These are phyloP conservation scores for Huso huso DNA, from an alignment of 2,797 vertebrate species.

Conservation along the genomic window DNA sequence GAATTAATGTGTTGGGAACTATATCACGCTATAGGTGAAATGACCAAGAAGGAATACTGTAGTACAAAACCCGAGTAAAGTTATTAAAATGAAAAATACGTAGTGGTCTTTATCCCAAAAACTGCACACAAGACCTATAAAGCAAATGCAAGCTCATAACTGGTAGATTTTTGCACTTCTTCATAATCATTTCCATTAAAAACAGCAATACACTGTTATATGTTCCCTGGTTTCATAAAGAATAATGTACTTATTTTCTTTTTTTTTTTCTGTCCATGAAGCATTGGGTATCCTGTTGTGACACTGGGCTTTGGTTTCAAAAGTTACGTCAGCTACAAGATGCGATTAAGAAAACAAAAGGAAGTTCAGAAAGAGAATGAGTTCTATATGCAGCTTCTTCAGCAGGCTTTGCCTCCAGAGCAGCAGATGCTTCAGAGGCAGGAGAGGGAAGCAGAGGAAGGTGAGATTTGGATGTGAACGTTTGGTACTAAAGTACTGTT, in stretches of 20 bases:
- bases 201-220: too few species aligned
- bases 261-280: slow-evolving; percentile 34
- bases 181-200: too few species aligned
- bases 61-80: too few species aligned
- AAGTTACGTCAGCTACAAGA: slow-evolving; percentile 98
- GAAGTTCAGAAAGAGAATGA: slow-evolving; percentile 98
- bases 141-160: too few species aligned
- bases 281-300: slow-evolving; percentile 96
- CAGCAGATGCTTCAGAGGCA: slow-evolving; percentile 97
- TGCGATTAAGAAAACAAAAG: slow-evolving; percentile 94
- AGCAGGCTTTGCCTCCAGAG: slow-evolving; percentile 92
- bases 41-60: too few species aligned
- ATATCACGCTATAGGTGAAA: too few species aligned
- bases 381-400: slow-evolving; percentile 98
- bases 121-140: too few species aligned
- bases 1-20: too few species aligned
- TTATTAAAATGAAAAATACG: too few species aligned
- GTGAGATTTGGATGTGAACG: slow-evolving; percentile 45
- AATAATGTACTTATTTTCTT: neutral
- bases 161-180: too few species aligned
- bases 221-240: too few species aligned
- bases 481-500: neutral
- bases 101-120: too few species aligned
- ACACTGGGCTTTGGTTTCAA: slow-evolving; percentile 98
- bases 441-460: slow-evolving; percentile 94